A percentile compares a stretch with the other conserved stretches of the same genome.
Conservation (phyloP, 1,140 invertebrate species). For the Scaptodrosophila lebanonensis region DNA sequence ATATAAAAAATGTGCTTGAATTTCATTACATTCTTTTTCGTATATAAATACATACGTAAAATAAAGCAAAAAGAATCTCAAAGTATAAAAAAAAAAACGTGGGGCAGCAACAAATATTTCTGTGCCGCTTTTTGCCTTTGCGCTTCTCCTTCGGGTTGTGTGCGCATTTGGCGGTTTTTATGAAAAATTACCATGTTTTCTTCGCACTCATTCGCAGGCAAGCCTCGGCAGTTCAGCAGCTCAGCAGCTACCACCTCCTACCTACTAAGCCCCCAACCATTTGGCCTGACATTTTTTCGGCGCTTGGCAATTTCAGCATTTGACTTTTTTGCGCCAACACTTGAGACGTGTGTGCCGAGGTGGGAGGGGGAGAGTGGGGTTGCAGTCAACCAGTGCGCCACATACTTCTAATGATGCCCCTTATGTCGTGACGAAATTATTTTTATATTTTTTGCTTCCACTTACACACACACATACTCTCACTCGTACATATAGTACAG, state of each 20-base stretch:
- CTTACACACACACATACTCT: too few relatives aligned
- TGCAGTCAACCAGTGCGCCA: constrained; percentile 28
- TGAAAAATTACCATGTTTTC: constrained; percentile 75
- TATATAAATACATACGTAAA: constrained; percentile 25
- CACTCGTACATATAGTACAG: too few relatives aligned
- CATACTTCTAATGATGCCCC: constrained; percentile 70
- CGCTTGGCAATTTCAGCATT: constrained; percentile 64
- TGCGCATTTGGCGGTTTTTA: constrained; percentile 74
- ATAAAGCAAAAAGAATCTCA: constrained; percentile 25
- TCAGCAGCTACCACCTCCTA: constrained; percentile 20
- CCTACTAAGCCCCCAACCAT: constrained; percentile 3
- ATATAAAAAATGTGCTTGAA: constrained; percentile 13
- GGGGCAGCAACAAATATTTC: constrained; percentile 39
- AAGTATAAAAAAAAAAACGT: neutral
- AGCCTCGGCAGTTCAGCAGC: constrained; percentile 20
- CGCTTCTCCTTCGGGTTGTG: constrained; percentile 58
- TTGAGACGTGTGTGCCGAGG: constrained; percentile 42
- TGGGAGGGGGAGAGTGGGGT: neutral
- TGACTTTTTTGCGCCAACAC: constrained; percentile 69
- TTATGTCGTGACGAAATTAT: constrained; percentile 75
- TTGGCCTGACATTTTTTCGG: constrained; percentile 34
- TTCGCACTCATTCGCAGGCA: constrained; percentile 62
- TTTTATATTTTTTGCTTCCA: too few relatives aligned
- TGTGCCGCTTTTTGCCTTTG: constrained; percentile 41
- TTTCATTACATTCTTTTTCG: constrained; percentile 40